These are phyloP conservation scores for Halcyon malimbica DNA, from an alignment of 2,113 vertebrate species.

Conservation along the genomic window DNA sequence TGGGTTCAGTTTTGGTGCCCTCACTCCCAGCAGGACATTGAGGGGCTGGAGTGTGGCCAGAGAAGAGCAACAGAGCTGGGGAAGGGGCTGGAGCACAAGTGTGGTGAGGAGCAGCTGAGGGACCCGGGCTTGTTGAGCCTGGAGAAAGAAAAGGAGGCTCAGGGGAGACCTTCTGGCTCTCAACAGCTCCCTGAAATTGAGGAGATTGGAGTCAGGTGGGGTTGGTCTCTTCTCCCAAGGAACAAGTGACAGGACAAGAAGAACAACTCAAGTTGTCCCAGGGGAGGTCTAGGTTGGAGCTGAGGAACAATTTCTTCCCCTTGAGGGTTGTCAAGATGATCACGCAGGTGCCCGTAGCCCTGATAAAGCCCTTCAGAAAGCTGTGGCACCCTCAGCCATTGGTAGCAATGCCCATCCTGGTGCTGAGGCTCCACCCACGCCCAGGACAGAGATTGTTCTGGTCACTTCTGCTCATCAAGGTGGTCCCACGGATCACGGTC, in stretches of 20 bases:
- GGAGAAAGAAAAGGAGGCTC: too few species aligned
- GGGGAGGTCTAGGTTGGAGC: too few species aligned
- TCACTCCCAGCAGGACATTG: background rate
- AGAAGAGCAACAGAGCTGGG: background rate
- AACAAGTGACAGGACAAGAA: too few species aligned
- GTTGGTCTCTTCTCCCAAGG: too few species aligned
- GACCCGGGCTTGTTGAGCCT: too few species aligned
- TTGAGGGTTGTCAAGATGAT: background rate
- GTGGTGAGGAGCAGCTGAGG: background rate
- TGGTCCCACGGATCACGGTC: background rate
- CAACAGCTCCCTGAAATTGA: too few species aligned
- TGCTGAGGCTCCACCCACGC: background rate
- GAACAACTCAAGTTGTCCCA: too few species aligned
- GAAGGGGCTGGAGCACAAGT: background rate
- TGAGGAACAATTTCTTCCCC: too few species aligned
- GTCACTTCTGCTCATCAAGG: background rate
- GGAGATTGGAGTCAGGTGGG: too few species aligned
- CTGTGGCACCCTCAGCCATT: accelerated
- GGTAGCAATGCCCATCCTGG: background rate
- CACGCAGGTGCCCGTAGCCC: accelerated
- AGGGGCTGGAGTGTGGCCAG: background rate
- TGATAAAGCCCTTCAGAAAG: background rate
- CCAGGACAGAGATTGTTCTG: background rate
- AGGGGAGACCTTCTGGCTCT: too few species aligned
- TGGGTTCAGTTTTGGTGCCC: background rate